Percentiles rank a stretch among this genome's conserved stretches.
Evolutionary conservation across 2,888 invertebrate species (phyloP).

Genomic region (Euzetes globulus): DNA sequence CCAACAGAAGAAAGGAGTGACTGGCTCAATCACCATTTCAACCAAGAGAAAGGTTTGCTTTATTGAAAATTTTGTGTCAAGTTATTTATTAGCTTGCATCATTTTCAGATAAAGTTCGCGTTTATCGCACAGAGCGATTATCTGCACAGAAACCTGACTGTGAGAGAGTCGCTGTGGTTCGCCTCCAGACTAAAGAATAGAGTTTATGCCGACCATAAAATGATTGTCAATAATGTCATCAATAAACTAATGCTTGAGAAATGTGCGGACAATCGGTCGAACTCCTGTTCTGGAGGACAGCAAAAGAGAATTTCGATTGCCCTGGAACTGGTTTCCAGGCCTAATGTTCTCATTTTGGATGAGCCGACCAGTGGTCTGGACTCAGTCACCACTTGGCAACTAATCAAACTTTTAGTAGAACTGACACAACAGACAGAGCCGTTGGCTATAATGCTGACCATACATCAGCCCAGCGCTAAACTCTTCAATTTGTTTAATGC

Average conservation of each 20-base stretch:
- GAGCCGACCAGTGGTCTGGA: slow-evolving; percentile 92
- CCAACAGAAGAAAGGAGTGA: neutral
- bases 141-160: neutral
- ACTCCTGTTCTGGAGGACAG: slow-evolving; percentile 62
- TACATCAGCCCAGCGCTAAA: slow-evolving; percentile 82
- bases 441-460: slow-evolving; percentile 66
- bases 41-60: neutral
- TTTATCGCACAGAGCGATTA: slow-evolving; percentile 14
- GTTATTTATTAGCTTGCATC: neutral
- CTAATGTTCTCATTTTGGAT: slow-evolving; percentile 84
- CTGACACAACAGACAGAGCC: slow-evolving; percentile 54
- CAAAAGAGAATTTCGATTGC: slow-evolving; percentile 81
- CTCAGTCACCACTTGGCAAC: slow-evolving; percentile 74
- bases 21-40: slow-evolving; percentile 9
- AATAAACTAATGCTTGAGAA: neutral
- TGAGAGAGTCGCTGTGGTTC: slow-evolving; percentile 21
- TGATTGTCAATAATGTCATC: neutral
- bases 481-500: slow-evolving; percentile 75
- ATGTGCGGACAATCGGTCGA: neutral
- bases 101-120: neutral
- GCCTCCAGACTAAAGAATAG: slow-evolving; percentile 29
- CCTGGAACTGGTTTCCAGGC: slow-evolving; percentile 80
- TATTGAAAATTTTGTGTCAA: neutral
- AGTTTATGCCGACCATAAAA: slow-evolving; percentile 8
- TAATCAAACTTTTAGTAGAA: slow-evolving; percentile 66